These are phyloP conservation scores for Aphelinus atriplicis DNA, from an alignment of 1,140 invertebrate genomes.

Conservation along the genomic window DNA sequence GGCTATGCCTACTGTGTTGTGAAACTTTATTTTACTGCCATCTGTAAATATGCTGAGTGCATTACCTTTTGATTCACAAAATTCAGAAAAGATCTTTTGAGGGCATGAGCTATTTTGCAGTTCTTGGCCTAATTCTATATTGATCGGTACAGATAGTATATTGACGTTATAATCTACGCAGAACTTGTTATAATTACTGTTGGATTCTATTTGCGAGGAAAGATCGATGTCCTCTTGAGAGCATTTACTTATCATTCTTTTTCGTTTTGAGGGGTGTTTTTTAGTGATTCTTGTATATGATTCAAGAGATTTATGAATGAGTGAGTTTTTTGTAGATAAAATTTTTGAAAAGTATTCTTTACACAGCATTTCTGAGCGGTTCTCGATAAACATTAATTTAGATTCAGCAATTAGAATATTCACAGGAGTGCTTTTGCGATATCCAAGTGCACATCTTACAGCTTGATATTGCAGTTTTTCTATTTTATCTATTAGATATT, in stretches of 20 bases:
- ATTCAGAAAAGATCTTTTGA: too few relatives aligned
- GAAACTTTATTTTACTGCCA: slow-evolving; percentile 1
- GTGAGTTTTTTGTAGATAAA: neutral
- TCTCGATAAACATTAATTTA: slow-evolving; percentile 12
- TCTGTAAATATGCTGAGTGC: slow-evolving; percentile 10
- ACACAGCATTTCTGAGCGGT: slow-evolving; percentile 18
- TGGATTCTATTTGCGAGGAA: neutral
- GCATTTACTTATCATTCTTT: neutral
- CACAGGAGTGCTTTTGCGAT: slow-evolving; percentile 15
- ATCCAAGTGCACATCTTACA: slow-evolving; percentile 19
- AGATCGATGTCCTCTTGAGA: too few relatives aligned
- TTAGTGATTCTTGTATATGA: neutral
- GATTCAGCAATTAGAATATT: slow-evolving; percentile 31
- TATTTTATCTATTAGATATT: neutral
- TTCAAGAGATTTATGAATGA: neutral
- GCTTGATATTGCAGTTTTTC: slow-evolving; percentile 28
- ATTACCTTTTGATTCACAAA: neutral
- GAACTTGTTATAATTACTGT: neutral
- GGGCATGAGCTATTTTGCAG: neutral
- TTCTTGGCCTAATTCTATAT: neutral
- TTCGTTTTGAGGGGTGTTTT: neutral
- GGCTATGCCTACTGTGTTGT: neutral
- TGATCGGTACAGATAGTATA: neutral
- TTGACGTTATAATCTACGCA: neutral
- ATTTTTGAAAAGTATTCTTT: slow-evolving; percentile 1